These are phyloP conservation scores for Scaptodrosophila latifasciaeformis DNA, from an alignment of 2,888 invertebrate genomes.

Conservation along the genomic window DNA sequence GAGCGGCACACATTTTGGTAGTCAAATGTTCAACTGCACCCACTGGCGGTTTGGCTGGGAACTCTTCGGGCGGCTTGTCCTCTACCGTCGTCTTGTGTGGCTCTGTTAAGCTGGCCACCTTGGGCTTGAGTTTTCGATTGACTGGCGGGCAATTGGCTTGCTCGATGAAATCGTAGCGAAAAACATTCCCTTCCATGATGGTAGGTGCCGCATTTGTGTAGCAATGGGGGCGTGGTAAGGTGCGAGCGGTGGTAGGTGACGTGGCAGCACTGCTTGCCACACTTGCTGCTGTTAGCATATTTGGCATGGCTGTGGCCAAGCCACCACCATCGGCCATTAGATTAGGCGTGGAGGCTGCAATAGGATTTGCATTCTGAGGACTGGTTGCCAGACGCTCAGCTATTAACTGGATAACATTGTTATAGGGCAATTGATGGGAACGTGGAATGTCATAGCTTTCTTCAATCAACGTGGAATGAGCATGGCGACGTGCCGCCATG, in stretches of 20 bases:
- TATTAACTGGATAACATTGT: constrained; percentile 70
- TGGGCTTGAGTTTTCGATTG: constrained; percentile 87
- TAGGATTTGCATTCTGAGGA: constrained; percentile 67
- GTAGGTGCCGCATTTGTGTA: constrained; percentile 77
- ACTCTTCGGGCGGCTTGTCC: constrained; percentile 69
- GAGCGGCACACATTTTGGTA: constrained; percentile 45
- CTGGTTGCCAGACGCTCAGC: constrained; percentile 62
- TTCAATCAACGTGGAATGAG: constrained; percentile 71
- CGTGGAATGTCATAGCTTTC: constrained; percentile 85
- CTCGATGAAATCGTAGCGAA: constrained; percentile 77
- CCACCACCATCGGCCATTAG: constrained; percentile 56
- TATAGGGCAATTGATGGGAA: constrained; percentile 78
- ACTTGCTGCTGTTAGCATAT: constrained; percentile 3
- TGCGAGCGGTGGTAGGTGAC: constrained; percentile 56
- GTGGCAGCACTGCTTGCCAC: constrained; percentile 15
- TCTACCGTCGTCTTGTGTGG: constrained; percentile 43
- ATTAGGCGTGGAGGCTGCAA: constrained; percentile 74
- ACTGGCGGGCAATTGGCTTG: constrained; percentile 81
- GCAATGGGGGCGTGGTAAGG: constrained; percentile 74
- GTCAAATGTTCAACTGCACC: constrained; percentile 48
- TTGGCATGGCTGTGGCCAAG: constrained; percentile 3
- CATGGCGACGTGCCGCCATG: constrained; percentile 73
- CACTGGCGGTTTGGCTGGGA: constrained; percentile 70
- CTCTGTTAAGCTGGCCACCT: constrained; percentile 35
- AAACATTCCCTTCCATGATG: constrained; percentile 75